phyloP scores from a whole-genome alignment of 2,888 invertebrate species.

The Phengaris alcon region DNA sequence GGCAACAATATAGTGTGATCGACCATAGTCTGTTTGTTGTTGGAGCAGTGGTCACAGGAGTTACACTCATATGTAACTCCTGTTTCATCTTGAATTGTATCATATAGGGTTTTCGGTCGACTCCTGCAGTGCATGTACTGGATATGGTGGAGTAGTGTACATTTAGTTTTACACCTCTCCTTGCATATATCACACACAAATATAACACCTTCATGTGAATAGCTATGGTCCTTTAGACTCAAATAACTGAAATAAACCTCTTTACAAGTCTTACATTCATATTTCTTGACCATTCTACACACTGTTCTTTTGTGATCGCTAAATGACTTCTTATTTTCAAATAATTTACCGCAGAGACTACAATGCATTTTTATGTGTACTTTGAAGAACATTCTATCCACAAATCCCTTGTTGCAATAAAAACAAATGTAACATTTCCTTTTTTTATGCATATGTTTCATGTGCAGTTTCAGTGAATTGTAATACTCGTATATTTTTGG shows the following conservation, averaged over 20 bases:
- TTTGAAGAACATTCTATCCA: conserved; percentile 65
- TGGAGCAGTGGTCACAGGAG: conserved; percentile 60
- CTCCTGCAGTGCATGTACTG: conserved; percentile 54
- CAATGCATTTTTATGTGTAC: conserved; percentile 68
- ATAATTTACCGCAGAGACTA: conserved; percentile 52
- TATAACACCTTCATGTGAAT: conserved; percentile 50
- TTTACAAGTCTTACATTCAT: conserved; percentile 56
- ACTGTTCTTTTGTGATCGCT: conserved; percentile 52
- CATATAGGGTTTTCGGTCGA: conserved; percentile 50
- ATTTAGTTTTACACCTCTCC: conserved; percentile 57
- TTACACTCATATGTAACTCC: conserved; percentile 58
- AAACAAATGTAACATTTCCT: conserved; percentile 68
- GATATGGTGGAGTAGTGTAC: conserved; percentile 59
- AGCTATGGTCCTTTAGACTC: conserved; percentile 66
- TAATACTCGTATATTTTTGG: conserved; percentile 60
- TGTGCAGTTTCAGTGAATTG: conserved; percentile 52
- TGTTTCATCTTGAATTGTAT: conserved; percentile 48
- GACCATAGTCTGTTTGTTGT: conserved; percentile 53
- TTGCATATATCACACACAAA: conserved; percentile 66
- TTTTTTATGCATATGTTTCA: conserved; percentile 59
- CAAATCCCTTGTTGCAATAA: conserved; percentile 63
- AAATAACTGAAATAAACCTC: conserved; percentile 54
- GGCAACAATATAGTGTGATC: conserved; percentile 54
- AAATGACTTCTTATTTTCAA: conserved; percentile 49
- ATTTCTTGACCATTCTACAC: conserved; percentile 51